Percentiles rank a stretch among this genome's conserved stretches.
Conservation (phyloP, 2,113 vertebrate genomes). For the Solea senegalensis region DNA sequence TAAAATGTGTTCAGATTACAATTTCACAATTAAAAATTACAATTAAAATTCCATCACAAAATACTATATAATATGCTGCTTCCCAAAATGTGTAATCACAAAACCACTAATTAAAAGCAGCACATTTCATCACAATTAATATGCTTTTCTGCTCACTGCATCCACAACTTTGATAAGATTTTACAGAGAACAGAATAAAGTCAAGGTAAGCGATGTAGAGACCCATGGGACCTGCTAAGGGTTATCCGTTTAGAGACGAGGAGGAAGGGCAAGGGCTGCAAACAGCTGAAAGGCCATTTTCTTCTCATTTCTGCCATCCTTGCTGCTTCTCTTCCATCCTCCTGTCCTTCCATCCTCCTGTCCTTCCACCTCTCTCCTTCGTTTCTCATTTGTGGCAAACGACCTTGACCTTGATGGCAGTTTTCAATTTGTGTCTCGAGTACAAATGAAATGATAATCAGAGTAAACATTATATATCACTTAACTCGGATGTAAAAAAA, state of each 20-base stretch:
- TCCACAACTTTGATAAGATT: conserved; percentile 30
- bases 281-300: conserved; percentile 37
- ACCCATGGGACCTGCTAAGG: conserved; percentile 13
- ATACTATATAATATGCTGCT: background rate
- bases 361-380: conserved; percentile 15
- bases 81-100: background rate
- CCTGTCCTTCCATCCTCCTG: conserved; percentile 24
- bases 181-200: conserved; percentile 16
- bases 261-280: conserved; percentile 1
- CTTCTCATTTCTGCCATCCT: background rate
- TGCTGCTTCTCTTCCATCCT: conserved; percentile 1
- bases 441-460: background rate
- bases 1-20: too few relatives aligned
- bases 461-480: background rate
- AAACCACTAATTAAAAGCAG: background rate
- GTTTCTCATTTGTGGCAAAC: background rate
- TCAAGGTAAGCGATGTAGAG: conserved; percentile 42
- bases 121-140: conserved; percentile 1
- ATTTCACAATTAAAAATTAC: background rate
- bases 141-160: background rate
- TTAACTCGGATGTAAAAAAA: too few relatives aligned
- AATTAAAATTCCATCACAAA: too few relatives aligned
- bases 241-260: conserved; percentile 20
- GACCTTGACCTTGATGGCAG: background rate
- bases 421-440: background rate